These are phyloP conservation scores for Tiphia femorata DNA, from an alignment of 2,888 invertebrate species.

Conservation along the genomic window DNA sequence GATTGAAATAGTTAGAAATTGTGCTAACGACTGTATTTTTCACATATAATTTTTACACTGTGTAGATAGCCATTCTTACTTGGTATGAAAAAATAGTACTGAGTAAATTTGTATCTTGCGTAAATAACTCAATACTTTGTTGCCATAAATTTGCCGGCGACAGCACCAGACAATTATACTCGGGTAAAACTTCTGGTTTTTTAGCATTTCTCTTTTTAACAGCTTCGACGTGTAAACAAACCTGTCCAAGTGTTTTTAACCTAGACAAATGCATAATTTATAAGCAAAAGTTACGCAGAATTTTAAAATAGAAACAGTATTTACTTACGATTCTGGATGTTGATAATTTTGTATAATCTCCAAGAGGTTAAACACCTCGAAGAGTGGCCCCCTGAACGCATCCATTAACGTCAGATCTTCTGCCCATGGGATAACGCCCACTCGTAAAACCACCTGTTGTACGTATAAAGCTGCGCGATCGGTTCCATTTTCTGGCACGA, in stretches of 20 bases:
- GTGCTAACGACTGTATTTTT: not conserved
- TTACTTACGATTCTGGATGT: slow-evolving; percentile 77
- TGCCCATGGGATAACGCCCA: slow-evolving; percentile 90
- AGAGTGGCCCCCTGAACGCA: slow-evolving; percentile 91
- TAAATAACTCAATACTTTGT: slow-evolving; percentile 83
- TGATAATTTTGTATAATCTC: slow-evolving; percentile 90
- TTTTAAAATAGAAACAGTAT: not conserved
- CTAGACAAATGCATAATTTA: slow-evolving; percentile 70
- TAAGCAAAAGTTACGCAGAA: slow-evolving; percentile 1
- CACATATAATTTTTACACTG: not conserved
- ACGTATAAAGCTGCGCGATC: slow-evolving; percentile 77
- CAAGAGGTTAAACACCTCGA: slow-evolving; percentile 88
- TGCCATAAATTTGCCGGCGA: slow-evolving; percentile 97
- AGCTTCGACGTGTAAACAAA: slow-evolving; percentile 88
- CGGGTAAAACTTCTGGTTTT: slow-evolving; percentile 81
- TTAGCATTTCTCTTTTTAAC: slow-evolving; percentile 76
- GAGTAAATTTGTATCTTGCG: slow-evolving; percentile 83
- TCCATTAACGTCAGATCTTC: slow-evolving; percentile 86
- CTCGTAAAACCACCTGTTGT: slow-evolving; percentile 82
- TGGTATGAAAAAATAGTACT: slow-evolving; percentile 87
- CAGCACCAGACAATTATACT: slow-evolving; percentile 90
- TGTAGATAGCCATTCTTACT: slow-evolving; percentile 70
- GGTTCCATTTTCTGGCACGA: slow-evolving; percentile 57
- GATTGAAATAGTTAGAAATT: slow-evolving; percentile 14
- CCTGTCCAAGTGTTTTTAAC: slow-evolving; percentile 80